Evolutionary conservation across 2,113 vertebrate genomes (phyloP).

Genomic region (Ondatra zibethicus): DNA sequence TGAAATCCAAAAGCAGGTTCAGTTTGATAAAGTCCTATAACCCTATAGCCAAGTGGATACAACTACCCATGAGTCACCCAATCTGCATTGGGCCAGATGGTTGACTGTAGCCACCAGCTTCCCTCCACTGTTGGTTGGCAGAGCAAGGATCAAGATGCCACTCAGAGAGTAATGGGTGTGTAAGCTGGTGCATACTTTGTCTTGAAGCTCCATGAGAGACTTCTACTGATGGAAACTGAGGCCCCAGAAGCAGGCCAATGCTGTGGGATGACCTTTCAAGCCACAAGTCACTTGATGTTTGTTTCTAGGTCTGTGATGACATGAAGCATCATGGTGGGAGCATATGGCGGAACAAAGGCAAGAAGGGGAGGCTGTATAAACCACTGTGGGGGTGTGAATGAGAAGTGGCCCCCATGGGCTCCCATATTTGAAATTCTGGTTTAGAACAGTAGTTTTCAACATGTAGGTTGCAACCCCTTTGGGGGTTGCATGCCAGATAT

Average conservation of each 20-base stretch:
- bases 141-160: background rate
- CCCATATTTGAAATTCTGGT: no score
- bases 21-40: background rate
- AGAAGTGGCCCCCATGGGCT: no score
- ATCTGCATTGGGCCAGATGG: background rate
- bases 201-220: background rate
- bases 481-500: no score
- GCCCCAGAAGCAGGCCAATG: background rate
- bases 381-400: background rate
- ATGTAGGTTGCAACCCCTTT: no score
- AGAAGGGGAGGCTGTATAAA: background rate
- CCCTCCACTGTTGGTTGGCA: background rate
- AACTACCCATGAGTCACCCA: background rate
- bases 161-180: background rate
- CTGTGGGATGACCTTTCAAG: background rate
- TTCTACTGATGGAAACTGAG: background rate
- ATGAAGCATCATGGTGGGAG: background rate
- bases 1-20: background rate
- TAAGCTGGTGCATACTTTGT: no score
- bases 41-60: background rate
- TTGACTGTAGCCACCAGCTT: background rate
- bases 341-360: no score
- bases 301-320: background rate
- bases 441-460: no score
- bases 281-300: background rate